Conservation (phyloP, 2,888 invertebrate genomes). For the Apantesis nais region DNA sequence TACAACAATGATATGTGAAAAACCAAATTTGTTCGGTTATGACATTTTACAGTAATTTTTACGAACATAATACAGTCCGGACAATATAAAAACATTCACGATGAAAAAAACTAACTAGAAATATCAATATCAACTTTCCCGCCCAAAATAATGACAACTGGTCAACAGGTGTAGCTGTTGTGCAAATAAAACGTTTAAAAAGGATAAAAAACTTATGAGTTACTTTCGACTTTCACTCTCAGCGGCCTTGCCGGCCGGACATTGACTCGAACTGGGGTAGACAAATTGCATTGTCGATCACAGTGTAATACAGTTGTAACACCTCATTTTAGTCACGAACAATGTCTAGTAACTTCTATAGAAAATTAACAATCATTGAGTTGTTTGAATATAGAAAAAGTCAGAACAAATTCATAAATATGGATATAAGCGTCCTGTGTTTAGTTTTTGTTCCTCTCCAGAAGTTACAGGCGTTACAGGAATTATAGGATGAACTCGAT, state of each 20-base stretch:
- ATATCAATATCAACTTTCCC: slow-evolving; percentile 4
- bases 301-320: slow-evolving; percentile 50
- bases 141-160: slow-evolving; percentile 5
- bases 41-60: background rate
- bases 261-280: slow-evolving; percentile 62
- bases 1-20: background rate
- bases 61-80: background rate
- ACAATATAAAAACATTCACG: background rate
- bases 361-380: background rate
- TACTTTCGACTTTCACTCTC: slow-evolving; percentile 25
- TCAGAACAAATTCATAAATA: too few relatives aligned
- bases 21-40: background rate
- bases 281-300: slow-evolving; percentile 60
- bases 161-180: slow-evolving; percentile 4
- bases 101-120: background rate
- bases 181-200: slow-evolving; percentile 17
- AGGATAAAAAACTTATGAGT: slow-evolving; percentile 25
- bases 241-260: slow-evolving; percentile 65
- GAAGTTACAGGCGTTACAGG: background rate
- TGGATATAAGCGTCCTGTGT: too few relatives aligned
- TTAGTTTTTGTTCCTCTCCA: background rate
- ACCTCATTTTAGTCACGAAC: slow-evolving; percentile 62
- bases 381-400: background rate
- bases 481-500: background rate
- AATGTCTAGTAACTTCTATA: slow-evolving; percentile 17